Base-by-base conservation (phyloP, 1,140 invertebrate genomes). In the Dermatophagoides farinae region DNA sequence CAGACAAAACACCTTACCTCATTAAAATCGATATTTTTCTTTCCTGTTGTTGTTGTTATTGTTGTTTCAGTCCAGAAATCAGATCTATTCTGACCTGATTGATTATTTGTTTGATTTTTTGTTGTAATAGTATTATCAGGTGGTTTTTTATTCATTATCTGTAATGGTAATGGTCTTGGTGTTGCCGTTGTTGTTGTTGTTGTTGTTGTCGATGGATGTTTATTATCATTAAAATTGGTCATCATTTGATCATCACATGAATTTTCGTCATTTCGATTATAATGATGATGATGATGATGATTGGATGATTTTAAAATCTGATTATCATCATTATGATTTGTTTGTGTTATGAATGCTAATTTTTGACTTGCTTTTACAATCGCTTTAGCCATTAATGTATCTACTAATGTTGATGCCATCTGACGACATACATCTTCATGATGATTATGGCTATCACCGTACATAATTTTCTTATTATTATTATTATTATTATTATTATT, bases 321-420 rank as follows among this genome's bases (percentile, higher is more conserved):
- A 31, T 31, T 31, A 31, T 31, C 31, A 31, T 31, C 31, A 31
- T 31, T 31, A 31, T 31, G 31, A 31, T 31, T 31, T 31, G 31
- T 31, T 4, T 31, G 2, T 31, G 31, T 31, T 4, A 31, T 31
- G 23, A 55, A 55, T 11, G 53, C 53, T 23, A 55, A 44, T 23
- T 55, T 23, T 40, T 55, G 53, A 55, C 53, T 55, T n/a, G 53
- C 53, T 44, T 55, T 55, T 11, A 55, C 53, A 44, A 55, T 55
- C 6, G 53, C 53, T 23, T 39, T 55, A n/a, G 53, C 53, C 38
- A 55, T 14, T 39, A 55, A 23, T 11, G 14, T 55, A 40, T 55
- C 53, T 1, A 55, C 53, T 14, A 55, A 25, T 44, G 53, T 41
- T 18, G 53, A 55, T 39, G 53, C 53, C 53, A 55, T 25, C 9